A percentile compares a stretch with the other conserved stretches of the same genome.
Evolutionary conservation across 2,797 vertebrate species (phyloP).

Genomic region (Lithobates sylvaticus): DNA sequence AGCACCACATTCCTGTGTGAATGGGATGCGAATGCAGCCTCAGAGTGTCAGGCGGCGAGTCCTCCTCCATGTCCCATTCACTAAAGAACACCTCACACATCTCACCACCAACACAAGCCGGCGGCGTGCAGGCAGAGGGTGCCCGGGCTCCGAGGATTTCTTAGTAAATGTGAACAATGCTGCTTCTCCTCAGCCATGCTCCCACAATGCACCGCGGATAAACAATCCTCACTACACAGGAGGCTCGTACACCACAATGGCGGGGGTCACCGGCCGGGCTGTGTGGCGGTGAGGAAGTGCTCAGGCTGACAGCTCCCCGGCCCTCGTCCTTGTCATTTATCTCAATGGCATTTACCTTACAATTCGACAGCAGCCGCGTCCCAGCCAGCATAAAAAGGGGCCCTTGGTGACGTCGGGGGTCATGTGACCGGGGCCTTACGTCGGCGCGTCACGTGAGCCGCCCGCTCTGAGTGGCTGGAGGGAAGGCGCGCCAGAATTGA

Average conservation of each 20-base stretch:
- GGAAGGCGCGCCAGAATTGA: too few relatives aligned
- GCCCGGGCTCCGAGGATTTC: not conserved
- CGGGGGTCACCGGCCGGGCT: too few relatives aligned
- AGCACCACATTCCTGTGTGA: too few relatives aligned
- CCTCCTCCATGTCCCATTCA: too few relatives aligned
- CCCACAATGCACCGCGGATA: constrained; percentile 19
- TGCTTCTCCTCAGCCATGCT: not conserved
- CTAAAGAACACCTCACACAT: too few relatives aligned
- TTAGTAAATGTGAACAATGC: not conserved
- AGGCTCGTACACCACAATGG: not conserved
- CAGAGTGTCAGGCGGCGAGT: too few relatives aligned
- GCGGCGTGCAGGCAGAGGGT: not conserved
- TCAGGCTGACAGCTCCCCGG: not conserved
- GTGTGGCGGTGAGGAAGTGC: not conserved
- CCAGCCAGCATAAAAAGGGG: not conserved
- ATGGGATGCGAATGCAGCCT: too few relatives aligned
- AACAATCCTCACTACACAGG: not conserved
- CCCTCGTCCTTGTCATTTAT: not conserved
- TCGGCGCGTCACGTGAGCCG: not conserved
- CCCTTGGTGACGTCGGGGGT: not conserved
- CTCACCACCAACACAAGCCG: too few relatives aligned
- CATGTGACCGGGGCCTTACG: not conserved
- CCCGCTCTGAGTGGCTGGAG: not conserved
- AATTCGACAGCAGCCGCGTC: not conserved
- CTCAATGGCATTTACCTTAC: constrained; percentile 2